Base-by-base conservation (phyloP, 2,888 invertebrate genomes). In the Thera obeliscata region DNA sequence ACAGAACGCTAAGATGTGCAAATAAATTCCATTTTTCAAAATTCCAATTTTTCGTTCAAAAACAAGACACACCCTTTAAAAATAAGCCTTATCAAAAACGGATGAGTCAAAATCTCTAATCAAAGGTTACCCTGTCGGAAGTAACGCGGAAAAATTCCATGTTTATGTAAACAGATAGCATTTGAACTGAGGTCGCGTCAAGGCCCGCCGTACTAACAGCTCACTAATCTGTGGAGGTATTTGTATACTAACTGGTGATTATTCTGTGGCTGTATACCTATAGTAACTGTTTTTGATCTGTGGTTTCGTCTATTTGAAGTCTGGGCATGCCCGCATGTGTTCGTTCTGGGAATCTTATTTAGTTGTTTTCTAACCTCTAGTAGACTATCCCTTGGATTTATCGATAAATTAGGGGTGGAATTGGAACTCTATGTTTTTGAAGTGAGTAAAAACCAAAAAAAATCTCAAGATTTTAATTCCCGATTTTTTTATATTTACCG, bases 251-350 rank as follows among this genome's bases (percentile, higher is more conserved):
- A 66, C 63, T 64, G 43, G 54, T 43, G 6, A 35, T 33, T 52
- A 52, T 52, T 58, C 70, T 70, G 63, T 66, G 69, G 33, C n/a
- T 12, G 33, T 33, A 9, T n/a, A 22, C 12, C 8, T 36, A 60
- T 69, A 69, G 48, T 54, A 66, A 66, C 66, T 69, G 43, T 57
- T 36, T 9, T 41, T 43, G 4, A 36, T 8, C 63, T 61, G 56
- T 64, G 59, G 3, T 48, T 41, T 38, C 55, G 72, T 68, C 69
- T 74, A 73, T 71, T 73, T 52, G 49, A 59, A 74, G 73, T 69
- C 71, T 70, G 61, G 66, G 57, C 73, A 66, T 56, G 55, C 76
- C 74, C 74, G 76, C 69, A 76, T 75, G 7, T 6, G 46, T 57
- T 67, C 70, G 65, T 52, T 67, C 12, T 49, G 50, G 46, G 73